Conservation (phyloP, 2,113 vertebrate species). For the Mirza zaza region DNA sequence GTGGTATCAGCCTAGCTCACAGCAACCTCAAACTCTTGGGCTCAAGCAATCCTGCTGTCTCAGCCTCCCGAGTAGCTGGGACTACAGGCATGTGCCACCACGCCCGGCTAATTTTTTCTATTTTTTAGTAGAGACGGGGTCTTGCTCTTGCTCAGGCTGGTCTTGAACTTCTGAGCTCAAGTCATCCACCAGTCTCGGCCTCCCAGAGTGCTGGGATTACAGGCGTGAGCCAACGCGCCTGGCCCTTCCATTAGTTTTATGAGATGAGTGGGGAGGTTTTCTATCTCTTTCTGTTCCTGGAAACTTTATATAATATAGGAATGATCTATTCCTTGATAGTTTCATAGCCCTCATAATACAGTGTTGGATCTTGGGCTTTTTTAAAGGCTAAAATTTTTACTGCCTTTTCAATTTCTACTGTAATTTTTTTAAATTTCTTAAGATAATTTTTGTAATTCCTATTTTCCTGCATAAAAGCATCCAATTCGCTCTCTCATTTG, state of each 20-base stretch:
- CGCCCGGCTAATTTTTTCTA: too few relatives aligned
- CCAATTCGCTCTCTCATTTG: background rate
- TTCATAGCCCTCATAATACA: background rate
- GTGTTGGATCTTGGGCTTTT: background rate
- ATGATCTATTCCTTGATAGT: background rate
- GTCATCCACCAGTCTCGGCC: too few relatives aligned
- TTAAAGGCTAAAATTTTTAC: background rate
- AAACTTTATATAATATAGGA: background rate
- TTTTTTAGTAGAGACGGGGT: too few relatives aligned
- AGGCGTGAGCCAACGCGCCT: too few relatives aligned
- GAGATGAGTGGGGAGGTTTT: background rate
- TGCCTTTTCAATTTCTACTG: background rate
- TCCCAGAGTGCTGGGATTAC: too few relatives aligned
- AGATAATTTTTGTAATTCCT: background rate
- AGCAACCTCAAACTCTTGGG: too few relatives aligned
- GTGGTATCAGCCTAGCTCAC: too few relatives aligned
- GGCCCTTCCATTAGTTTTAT: background rate
- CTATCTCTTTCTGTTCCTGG: background rate
- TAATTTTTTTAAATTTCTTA: background rate
- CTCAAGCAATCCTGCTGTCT: too few relatives aligned
- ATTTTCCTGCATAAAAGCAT: background rate
- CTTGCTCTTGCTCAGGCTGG: too few relatives aligned
- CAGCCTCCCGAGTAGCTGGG: too few relatives aligned
- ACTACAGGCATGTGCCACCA: too few relatives aligned
- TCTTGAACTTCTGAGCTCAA: too few relatives aligned